A percentile compares a stretch with the other conserved stretches of the same genome.
Evolutionary conservation across 2,888 invertebrate genomes (phyloP).

Genomic region (Macaria notata): DNA sequence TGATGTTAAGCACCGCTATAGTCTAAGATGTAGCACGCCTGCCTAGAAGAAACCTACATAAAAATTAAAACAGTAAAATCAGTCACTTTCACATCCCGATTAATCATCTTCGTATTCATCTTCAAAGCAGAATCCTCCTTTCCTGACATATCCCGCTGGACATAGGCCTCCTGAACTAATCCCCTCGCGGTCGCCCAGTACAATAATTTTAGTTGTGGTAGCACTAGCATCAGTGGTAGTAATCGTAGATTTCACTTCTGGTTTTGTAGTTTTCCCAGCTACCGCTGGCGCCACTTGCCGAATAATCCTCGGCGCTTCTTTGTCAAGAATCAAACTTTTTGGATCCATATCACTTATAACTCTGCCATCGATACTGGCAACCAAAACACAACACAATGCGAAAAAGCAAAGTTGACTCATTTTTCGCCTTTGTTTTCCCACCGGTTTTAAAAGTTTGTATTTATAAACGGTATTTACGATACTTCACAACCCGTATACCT

Average conservation of each 20-base stretch:
- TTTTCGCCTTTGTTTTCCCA: not conserved
- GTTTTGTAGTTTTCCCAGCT: conserved; percentile 5
- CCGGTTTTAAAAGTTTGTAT: too few species aligned
- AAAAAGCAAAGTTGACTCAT: conserved; percentile 7
- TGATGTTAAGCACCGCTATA: too few species aligned
- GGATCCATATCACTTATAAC: conserved; percentile 4
- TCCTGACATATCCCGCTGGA: conserved; percentile 36
- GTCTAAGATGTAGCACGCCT: too few species aligned
- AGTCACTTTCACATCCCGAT: not conserved
- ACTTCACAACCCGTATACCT: too few species aligned
- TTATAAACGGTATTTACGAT: too few species aligned
- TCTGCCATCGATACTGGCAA: conserved; percentile 16
- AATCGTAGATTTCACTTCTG: conserved; percentile 1
- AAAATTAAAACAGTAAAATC: too few species aligned
- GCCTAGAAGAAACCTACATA: too few species aligned
- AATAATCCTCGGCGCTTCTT: too few species aligned
- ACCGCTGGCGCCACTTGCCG: conserved; percentile 3
- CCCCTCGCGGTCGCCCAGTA: conserved; percentile 5
- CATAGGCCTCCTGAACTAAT: conserved; percentile 35
- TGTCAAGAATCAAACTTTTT: too few species aligned
- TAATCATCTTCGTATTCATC: conserved; percentile 22
- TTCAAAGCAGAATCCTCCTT: conserved; percentile 41
- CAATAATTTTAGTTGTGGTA: too few species aligned
- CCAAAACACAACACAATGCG: conserved; percentile 12
- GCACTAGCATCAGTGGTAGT: too few species aligned